These are phyloP conservation scores for Porites evermanni DNA, from an alignment of 92 coral and sea anemone genomes.

Conservation along the genomic window DNA sequence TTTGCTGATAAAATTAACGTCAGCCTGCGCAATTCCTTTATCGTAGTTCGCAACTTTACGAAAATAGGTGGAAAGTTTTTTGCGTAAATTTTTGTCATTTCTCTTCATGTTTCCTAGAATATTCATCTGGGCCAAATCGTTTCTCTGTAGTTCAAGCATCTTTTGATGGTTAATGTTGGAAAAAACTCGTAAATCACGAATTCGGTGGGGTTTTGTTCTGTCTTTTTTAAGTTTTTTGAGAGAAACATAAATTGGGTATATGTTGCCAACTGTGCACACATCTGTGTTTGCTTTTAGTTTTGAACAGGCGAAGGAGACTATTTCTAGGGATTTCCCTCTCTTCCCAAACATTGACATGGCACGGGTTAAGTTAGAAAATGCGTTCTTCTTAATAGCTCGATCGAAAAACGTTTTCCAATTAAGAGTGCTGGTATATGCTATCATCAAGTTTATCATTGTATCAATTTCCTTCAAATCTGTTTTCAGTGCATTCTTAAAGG, in stretches of 20 bases:
- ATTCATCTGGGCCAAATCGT: slow-evolving; percentile 18
- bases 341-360: slow-evolving; percentile 28
- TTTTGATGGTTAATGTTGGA: slow-evolving; percentile 35
- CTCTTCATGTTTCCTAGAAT: slow-evolving; percentile 46
- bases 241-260: slow-evolving; percentile 27
- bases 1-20: slow-evolving; percentile 37
- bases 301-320: slow-evolving; percentile 48
- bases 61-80: slow-evolving; percentile 38
- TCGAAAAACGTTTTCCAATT: slow-evolving; percentile 54
- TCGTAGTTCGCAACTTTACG: slow-evolving; percentile 53
- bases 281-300: slow-evolving; percentile 38
- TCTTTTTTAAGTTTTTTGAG: slow-evolving; percentile 20
- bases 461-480: slow-evolving; percentile 15
- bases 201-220: slow-evolving; percentile 18
- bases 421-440: slow-evolving; percentile 42
- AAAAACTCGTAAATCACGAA: slow-evolving; percentile 36
- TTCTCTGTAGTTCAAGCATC: slow-evolving; percentile 45
- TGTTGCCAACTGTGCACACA: slow-evolving; percentile 40
- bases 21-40: slow-evolving; percentile 56
- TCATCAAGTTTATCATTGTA: slow-evolving; percentile 5
- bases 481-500: neutral
- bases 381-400: slow-evolving; percentile 34
- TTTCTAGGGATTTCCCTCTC: slow-evolving; percentile 28
- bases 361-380: slow-evolving; percentile 24
- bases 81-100: slow-evolving; percentile 43